These are phyloP conservation scores for Ciconia nigra DNA, from an alignment of 2,797 vertebrate species.

Conservation along the genomic window DNA sequence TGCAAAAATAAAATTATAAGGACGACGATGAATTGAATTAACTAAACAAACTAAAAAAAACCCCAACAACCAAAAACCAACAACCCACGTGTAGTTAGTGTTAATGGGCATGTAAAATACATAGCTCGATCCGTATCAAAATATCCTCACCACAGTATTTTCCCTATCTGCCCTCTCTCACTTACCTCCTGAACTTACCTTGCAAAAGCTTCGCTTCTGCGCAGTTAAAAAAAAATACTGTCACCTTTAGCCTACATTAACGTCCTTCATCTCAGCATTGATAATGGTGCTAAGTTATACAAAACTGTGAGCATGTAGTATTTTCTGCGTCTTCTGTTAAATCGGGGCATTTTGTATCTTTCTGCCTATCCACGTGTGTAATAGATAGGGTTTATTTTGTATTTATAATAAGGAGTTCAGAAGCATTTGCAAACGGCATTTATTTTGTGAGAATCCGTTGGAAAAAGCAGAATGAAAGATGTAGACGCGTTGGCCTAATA, in stretches of 20 bases:
- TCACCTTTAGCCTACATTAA: neutral
- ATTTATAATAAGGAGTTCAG: neutral
- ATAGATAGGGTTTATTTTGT: neutral
- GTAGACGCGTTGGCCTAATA: no score
- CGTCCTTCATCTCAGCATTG: neutral
- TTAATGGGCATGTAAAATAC: conserved; percentile 13
- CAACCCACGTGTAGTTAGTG: neutral
- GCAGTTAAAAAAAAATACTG: neutral
- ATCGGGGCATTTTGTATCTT: neutral
- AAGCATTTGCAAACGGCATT: no score
- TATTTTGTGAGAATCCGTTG: no score
- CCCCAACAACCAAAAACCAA: neutral
- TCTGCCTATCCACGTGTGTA: neutral
- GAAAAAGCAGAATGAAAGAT: no score
- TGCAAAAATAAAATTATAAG: neutral
- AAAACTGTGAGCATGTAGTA: neutral
- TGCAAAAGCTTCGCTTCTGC: neutral
- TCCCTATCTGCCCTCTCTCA: neutral
- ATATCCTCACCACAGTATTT: neutral
- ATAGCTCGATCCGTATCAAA: neutral
- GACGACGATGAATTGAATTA: neutral
- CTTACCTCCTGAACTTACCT: neutral
- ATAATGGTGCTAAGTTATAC: neutral
- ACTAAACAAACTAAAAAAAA: neutral
- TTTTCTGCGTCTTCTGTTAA: neutral